Base-by-base conservation (phyloP, 64 coral and sea anemone genomes). In the Actinia equina region DNA sequence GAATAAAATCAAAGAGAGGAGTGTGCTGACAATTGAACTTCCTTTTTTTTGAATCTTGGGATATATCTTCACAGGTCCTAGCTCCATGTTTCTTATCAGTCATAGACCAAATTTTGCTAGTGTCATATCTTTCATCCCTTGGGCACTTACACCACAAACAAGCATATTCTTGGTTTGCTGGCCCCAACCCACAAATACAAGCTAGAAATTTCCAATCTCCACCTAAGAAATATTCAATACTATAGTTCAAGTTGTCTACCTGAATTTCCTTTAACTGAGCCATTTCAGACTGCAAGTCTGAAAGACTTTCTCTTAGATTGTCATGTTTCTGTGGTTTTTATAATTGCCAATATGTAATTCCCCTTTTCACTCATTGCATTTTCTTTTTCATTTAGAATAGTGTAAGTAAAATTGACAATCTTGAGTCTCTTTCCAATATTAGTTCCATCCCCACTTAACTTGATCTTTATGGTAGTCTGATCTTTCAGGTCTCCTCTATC, bases 401-500 rank as follows among this genome's bases (percentile, higher is more conserved):
- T 88, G 37, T 79, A 92, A 18, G 82, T 93, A 5, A 88, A 41
- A 52, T 93, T 93, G 17, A 80, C 92, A 26, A 93, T 2, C 43
- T 89, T 94, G 0, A 93, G 45, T 52, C 82, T 55, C 42, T 93
- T 93, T 17, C 92, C 92, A 80, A 85, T 79, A 23, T 89, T 89
- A 0, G 87, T 93, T 3, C 92, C 88, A 89, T 94, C 88, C 3
- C 83, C 92, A 87, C 88, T 89, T 8, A 94, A n/a, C 17, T 89
- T 86, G 6, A 94, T 57, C 25, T 60, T 46, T 1, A 83, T 80
- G 83, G 26, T 91, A 13, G 59, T 27, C 5, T 45, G 22, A 45
- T 71, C 58, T 3, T 76, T 43, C 5, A 94, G n/a, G 37, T 59
- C 79, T 64, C 88, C 85, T 76, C 87, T 87, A 45, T 30, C 52